Percentiles rank a stretch among this genome's conserved stretches.
These are phyloP conservation scores for Anguilla anguilla DNA, from an alignment of 2,797 vertebrate genomes.

Conservation along the genomic window DNA sequence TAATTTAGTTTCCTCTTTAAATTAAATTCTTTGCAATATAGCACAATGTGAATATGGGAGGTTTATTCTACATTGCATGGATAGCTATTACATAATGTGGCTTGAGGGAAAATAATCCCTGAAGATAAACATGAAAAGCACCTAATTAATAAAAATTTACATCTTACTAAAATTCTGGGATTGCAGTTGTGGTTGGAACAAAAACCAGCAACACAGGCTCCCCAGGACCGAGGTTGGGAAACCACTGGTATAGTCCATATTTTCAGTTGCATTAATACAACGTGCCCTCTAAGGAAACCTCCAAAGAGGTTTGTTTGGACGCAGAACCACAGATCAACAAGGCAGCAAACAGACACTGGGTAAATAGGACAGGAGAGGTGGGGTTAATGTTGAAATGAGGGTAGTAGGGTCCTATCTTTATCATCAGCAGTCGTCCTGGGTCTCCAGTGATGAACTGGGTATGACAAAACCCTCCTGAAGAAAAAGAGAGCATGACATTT, in stretches of 20 bases:
- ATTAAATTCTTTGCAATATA: too few relatives aligned
- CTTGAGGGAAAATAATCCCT: too few relatives aligned
- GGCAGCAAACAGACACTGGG: background rate
- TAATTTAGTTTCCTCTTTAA: too few relatives aligned
- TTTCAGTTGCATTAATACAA: background rate
- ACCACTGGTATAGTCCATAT: background rate
- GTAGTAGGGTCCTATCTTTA: background rate
- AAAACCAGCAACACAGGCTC: too few relatives aligned
- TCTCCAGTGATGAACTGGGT: conserved; percentile 78
- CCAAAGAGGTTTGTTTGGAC: background rate
- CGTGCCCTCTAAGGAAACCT: background rate
- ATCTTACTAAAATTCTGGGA: too few relatives aligned
- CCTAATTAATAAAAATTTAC: too few relatives aligned
- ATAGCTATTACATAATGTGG: too few relatives aligned
- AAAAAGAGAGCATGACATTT: conserved; percentile 19
- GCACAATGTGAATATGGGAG: too few relatives aligned
- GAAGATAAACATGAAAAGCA: too few relatives aligned
- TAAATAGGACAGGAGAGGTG: background rate
- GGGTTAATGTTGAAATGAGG: background rate
- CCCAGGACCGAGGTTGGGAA: too few relatives aligned
- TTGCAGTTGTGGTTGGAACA: too few relatives aligned
- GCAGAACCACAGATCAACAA: background rate
- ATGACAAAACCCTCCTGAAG: conserved; percentile 84
- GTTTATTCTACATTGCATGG: too few relatives aligned
- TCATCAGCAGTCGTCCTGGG: conserved; percentile 80